Evolutionary conservation across 2,113 vertebrate species (phyloP).

Genomic region (Caracal caracal): DNA sequence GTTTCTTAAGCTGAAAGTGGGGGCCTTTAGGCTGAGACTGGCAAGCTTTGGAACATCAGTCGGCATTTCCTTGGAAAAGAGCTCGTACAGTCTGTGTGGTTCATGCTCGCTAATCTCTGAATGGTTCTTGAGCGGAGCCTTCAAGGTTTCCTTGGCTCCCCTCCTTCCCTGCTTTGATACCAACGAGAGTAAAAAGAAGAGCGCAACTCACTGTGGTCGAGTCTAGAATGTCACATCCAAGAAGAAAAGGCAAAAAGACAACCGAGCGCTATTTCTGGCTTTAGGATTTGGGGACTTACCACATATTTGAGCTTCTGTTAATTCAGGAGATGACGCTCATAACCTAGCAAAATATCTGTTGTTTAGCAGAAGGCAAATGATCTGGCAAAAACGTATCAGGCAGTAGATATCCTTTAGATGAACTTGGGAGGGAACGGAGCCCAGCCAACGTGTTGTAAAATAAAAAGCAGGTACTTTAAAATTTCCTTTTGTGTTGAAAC

Average conservation of each 20-base stretch:
- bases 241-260: not conserved
- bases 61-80: not conserved
- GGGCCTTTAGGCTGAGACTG: not conserved
- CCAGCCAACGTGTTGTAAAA: not conserved
- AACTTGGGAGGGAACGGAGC: not conserved
- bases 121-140: not conserved
- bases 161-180: not conserved
- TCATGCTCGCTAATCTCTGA: fast-evolving
- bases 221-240: not conserved
- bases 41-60: not conserved
- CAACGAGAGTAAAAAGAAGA: not conserved
- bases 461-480: not conserved
- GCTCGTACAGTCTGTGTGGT: fast-evolving
- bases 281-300: not conserved
- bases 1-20: not conserved
- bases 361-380: not conserved
- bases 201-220: not conserved
- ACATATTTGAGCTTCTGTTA: not conserved
- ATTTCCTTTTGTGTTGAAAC: not conserved
- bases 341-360: not conserved
- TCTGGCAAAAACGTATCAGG: not conserved
- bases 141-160: too few relatives aligned
- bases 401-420: not conserved
- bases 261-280: not conserved
- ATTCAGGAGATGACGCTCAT: not conserved